Evolutionary conservation across 2,113 vertebrate genomes (phyloP), one percentile per base, ranked within the genome.

Genomic region (Megaptera novaeangliae): DNA sequence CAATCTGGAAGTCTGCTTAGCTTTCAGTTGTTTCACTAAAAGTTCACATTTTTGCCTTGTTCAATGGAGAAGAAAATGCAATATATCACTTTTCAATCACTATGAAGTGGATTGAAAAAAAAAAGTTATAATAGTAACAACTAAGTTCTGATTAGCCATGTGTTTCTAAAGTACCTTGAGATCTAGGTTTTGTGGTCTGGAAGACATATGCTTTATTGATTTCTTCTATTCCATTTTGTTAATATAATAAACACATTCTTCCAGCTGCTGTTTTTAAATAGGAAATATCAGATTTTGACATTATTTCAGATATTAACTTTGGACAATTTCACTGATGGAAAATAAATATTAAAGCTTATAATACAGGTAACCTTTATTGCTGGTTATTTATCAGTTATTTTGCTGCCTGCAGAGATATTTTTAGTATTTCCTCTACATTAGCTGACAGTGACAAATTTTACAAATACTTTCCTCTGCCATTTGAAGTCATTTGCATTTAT

Each of bases 401-500:
- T 66, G 25, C 34, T 80, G 46, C 27, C 57, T 72, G 20, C 3
- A 46, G 17, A 89, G 29, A 59, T 78, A 92, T 72, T 86, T 85
- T 96, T 92, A 95, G 31, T 83, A 34, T 91, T 88, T 87, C 23
- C 21, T 92, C 59, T 87, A 9, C 74, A 41, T 66, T 31, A 77
- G 12, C 31, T 86, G n/a, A 92, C 61, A 82, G 23, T 41, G 36
- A 85, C 39, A 6, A 90, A 90, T 92, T 87, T 93, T 72, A 72
- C 59, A 84, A 88, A 14, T 69, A 78, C 64, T 92, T 86, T 7
- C 4, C 39, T 85, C 14, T 92, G 21, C 18, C 4, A 63, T 49
- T 81, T 57, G 46, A 96, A 97, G 29, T 39, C 5, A 95, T 97
- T 96, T 95, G 36, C 39, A 95, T 63, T 94, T 92, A 89, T 68